Base-by-base conservation (phyloP, 2,113 vertebrate species). In the Lophotis ruficrista region DNA sequence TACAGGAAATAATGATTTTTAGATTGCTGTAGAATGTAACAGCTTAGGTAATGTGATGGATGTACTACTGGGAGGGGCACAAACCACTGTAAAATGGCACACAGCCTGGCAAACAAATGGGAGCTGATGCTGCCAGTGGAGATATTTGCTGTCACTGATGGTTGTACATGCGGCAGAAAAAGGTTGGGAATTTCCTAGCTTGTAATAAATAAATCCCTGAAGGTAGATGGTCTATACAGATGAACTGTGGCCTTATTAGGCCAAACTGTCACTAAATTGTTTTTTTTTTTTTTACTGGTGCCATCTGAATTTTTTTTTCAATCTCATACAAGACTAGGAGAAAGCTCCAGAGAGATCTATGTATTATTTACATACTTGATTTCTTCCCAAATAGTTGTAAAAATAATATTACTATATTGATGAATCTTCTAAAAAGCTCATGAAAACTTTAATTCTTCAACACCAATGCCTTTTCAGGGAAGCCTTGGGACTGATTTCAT, bases 121-220 rank as follows among this genome's bases (percentile, higher is more conserved):
- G 30, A 68, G 22, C 50, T 53, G n/a, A 20, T 60, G 76, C 41
- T 78, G 68, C 72, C 80, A 35, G 14, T 14, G 62, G 69, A 81
- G 69, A 14, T 58, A 20, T 91, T 70, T 94, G 64, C 72, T 50
- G n/a, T 65, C 80, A 23, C 51, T 87, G 64, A 6, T 71, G 69
- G 56, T 20, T 91, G 65, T 58, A 66, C 25, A 12, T 1, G 6
- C 0, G 0, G 79, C 28, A 92, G 68, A 81, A 84, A 31, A 83
- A 20, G 22, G 20, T 28, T 76, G 81, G 89, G 91, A 96, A 87
- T 48, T 95, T 84, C 56, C 70, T 96, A 73, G 54, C 66, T 91
- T 90, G 53, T 51, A 85, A 68, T 72, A 85, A 91, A 79, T 75
- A 53, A 75, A 31, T 65, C 30, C 60, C 73, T 83, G 65, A 28